These are phyloP conservation scores for Centruroides sculpturatus DNA, from an alignment of 1,140 invertebrate species.

Conservation along the genomic window DNA sequence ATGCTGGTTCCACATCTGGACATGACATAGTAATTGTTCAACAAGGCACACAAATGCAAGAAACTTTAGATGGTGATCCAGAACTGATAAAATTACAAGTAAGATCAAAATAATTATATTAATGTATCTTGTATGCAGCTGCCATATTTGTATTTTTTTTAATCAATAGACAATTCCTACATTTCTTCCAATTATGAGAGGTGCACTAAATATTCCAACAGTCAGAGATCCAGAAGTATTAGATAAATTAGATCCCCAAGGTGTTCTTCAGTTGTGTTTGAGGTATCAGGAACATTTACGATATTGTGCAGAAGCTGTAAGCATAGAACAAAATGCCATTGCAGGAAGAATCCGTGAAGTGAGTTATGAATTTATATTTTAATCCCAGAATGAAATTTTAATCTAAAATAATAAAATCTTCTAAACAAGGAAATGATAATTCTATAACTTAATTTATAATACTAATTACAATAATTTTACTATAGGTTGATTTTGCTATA, in stretches of 20 bases:
- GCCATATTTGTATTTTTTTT: not conserved
- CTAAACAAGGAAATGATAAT: no score
- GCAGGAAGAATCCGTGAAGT: slow-evolving; percentile 52
- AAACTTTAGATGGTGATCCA: slow-evolving; percentile 53
- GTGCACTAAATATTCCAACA: slow-evolving; percentile 68
- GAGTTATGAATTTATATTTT: no score
- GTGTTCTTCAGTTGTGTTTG: slow-evolving; percentile 43
- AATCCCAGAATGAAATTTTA: no score
- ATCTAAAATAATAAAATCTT: no score
- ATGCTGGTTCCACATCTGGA: slow-evolving; percentile 15
- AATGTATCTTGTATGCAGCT: not conserved
- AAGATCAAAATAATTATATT: slow-evolving; percentile 4
- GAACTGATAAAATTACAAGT: slow-evolving; percentile 60
- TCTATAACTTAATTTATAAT: not conserved
- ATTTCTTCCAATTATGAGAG: slow-evolving; percentile 82
- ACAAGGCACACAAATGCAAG: slow-evolving; percentile 40
- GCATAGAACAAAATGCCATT: slow-evolving; percentile 54
- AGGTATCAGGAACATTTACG: slow-evolving; percentile 60
- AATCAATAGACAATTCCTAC: slow-evolving; percentile 48
- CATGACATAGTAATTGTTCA: slow-evolving; percentile 69
- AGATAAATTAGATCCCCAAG: slow-evolving; percentile 54
- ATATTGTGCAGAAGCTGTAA: slow-evolving; percentile 51
- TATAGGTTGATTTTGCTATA: slow-evolving; percentile 55
- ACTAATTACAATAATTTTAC: slow-evolving; percentile 14
- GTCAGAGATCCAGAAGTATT: slow-evolving; percentile 72